phyloP scores from a whole-genome alignment of 2,797 vertebrate genomes.

The Myripristis jacobus region DNA sequence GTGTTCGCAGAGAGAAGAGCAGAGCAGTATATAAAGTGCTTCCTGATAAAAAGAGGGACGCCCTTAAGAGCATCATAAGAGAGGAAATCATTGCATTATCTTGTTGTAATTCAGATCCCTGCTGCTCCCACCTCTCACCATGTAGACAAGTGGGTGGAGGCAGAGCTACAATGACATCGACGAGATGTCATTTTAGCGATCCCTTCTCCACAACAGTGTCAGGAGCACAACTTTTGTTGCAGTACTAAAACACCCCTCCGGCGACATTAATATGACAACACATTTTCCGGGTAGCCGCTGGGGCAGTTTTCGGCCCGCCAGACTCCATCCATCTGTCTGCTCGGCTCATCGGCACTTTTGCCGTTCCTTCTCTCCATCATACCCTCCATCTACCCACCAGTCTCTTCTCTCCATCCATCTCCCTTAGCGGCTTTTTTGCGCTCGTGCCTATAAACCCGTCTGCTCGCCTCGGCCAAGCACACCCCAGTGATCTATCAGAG shows the following conservation, averaged over 20 bases:
- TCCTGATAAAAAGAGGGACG: slow-evolving; percentile 42
- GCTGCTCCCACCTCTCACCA: slow-evolving; percentile 13
- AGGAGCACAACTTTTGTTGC: slow-evolving; percentile 32
- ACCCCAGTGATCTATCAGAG: slow-evolving; percentile 71
- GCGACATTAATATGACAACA: slow-evolving; percentile 59
- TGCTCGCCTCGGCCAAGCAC: slow-evolving; percentile 49
- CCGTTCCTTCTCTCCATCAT: slow-evolving; percentile 75
- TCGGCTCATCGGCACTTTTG: slow-evolving; percentile 58
- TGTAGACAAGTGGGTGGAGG: slow-evolving; percentile 39
- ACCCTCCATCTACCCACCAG: slow-evolving; percentile 54
- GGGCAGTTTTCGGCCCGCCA: slow-evolving; percentile 57
- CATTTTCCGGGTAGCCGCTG: slow-evolving; percentile 49
- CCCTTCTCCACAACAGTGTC: slow-evolving; percentile 17
- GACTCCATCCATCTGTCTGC: slow-evolving; percentile 73
- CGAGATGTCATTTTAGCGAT: no score
- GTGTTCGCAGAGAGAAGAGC: slow-evolving; percentile 47
- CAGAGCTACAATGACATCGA: slow-evolving; percentile 25
- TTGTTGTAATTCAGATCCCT: slow-evolving; percentile 38
- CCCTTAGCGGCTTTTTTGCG: slow-evolving; percentile 39
- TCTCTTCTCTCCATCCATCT: slow-evolving; percentile 70
- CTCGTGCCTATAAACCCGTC: slow-evolving; percentile 51
- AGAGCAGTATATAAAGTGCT: slow-evolving; percentile 46
- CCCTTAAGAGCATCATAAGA: slow-evolving; percentile 58
- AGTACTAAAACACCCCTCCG: slow-evolving; percentile 45
- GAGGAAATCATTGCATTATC: slow-evolving; percentile 48